Evolutionary conservation across 2,797 vertebrate genomes (phyloP), one percentile per base, ranked within the genome.

Genomic region (Macroramphosus scolopax): DNA sequence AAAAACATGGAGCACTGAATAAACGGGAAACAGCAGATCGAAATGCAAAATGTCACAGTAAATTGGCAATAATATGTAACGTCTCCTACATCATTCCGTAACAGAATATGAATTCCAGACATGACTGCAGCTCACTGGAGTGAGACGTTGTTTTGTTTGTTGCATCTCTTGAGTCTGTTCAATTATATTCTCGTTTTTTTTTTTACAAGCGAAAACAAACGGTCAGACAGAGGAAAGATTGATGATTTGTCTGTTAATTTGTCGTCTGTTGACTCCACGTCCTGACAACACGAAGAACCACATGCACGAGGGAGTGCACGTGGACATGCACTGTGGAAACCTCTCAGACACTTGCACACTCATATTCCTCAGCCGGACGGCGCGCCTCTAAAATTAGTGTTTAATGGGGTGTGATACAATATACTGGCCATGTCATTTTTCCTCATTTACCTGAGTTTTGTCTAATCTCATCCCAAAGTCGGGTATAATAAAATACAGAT

Each of bases 161-260:
- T 62, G 61, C 72, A 17, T 76, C 76, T 79, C 75, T 68, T 34
- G 57, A 76, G 61, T 63, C 69, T 75, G 75, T 85, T 81, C 80
- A 79, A 67, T 87, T 82, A 73, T 64, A 61, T 68, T 80, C 42
- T 68, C 56, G 56, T 22, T 67, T 83, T 80, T 67, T 80, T 84
- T 81, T 82, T 84, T n/a, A n/a, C n/a, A n/a, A n/a, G 82, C 66
- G 68, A 71, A 79, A 77, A 77, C 40, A 42, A 62, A 50, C 42
- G 61, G 71, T 80, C 75, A 76, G 75, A 81, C 68, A 59, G 54
- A 43, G 48, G 64, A 73, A 81, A 69, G 81, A 83, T 73, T 73
- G 78, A 86, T 86, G 83, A 79, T 84, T 88, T 80, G 78, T 83
- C 77, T 80, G 68, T 78, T 83, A 67, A 81, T 90, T 87, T 88